These are phyloP conservation scores for Mechanitis messenoides DNA, from an alignment of 2,888 invertebrate genomes.

Conservation along the genomic window DNA sequence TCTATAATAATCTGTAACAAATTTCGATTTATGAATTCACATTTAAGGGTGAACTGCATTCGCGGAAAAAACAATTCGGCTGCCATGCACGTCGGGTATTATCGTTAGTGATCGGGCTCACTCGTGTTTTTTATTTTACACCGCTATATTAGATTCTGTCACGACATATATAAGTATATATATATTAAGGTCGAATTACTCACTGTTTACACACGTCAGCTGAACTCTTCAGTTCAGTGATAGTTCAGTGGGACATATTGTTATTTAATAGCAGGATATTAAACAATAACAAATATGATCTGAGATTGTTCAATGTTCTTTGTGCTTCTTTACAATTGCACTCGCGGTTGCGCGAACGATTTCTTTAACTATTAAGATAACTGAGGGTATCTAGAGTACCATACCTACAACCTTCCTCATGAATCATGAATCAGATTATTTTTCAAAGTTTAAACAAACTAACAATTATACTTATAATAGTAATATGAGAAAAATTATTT, in stretches of 20 bases:
- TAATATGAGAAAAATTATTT: too few relatives aligned
- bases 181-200: slow-evolving; percentile 18
- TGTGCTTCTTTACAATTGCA: too few relatives aligned
- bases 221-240: background rate
- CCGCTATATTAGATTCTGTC: slow-evolving; percentile 42
- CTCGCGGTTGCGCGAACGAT: too few relatives aligned
- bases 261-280: background rate
- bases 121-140: slow-evolving; percentile 35
- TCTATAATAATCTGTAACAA: too few relatives aligned
- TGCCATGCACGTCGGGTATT: slow-evolving; percentile 33
- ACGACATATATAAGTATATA: slow-evolving; percentile 30
- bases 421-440: too few relatives aligned
- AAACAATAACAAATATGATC: background rate
- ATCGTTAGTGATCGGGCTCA: slow-evolving; percentile 32
- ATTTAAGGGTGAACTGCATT: slow-evolving; percentile 21
- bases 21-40: background rate
- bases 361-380: too few relatives aligned
- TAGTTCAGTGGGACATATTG: slow-evolving; percentile 9
- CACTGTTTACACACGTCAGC: slow-evolving; percentile 24
- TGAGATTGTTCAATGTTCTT: too few relatives aligned
- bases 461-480: too few relatives aligned
- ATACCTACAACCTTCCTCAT: too few relatives aligned
- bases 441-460: too few relatives aligned
- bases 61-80: slow-evolving; percentile 32
- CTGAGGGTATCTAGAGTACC: too few relatives aligned